Percentiles rank a stretch among this genome's conserved stretches.
phyloP scores from a whole-genome alignment of 2,113 vertebrate species.

The Euleptes europaea region DNA sequence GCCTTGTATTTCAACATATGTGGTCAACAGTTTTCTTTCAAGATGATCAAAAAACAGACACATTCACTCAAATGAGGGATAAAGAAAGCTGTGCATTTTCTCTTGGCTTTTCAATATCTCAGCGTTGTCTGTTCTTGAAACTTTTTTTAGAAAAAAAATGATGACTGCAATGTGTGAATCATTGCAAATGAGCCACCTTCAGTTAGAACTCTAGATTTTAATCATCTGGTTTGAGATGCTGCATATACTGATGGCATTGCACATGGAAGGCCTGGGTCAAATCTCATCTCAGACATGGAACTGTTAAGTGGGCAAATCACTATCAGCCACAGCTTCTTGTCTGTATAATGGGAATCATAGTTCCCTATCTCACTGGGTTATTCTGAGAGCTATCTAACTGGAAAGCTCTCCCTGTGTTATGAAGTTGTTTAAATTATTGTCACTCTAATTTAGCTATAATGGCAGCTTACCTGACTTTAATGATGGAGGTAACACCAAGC shows the following conservation, averaged over 20 bases:
- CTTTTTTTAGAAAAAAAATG: neutral
- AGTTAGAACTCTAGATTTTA: neutral
- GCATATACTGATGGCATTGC: neutral
- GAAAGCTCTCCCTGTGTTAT: neutral
- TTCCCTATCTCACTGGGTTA: neutral
- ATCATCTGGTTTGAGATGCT: neutral
- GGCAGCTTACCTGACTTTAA: neutral
- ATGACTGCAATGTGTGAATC: conserved; percentile 18
- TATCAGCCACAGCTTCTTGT: neutral
- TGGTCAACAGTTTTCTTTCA: conserved; percentile 65
- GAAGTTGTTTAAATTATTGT: neutral
- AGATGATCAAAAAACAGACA: conserved; percentile 60
- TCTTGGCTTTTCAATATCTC: conserved; percentile 37
- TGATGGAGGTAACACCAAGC: neutral
- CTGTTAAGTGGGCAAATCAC: neutral
- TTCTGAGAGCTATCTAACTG: neutral
- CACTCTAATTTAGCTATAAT: neutral
- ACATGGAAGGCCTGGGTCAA: neutral
- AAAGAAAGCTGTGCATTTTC: conserved; percentile 66
- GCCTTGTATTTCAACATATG: conserved; percentile 62
- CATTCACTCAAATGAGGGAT: conserved; percentile 59
- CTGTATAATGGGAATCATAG: neutral
- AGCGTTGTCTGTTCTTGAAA: conserved; percentile 35
- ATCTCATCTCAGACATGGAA: neutral
- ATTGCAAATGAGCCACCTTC: conserved; percentile 41